Conservation (phyloP, 2,888 invertebrate species). For the Cryptocephalus primarius region DNA sequence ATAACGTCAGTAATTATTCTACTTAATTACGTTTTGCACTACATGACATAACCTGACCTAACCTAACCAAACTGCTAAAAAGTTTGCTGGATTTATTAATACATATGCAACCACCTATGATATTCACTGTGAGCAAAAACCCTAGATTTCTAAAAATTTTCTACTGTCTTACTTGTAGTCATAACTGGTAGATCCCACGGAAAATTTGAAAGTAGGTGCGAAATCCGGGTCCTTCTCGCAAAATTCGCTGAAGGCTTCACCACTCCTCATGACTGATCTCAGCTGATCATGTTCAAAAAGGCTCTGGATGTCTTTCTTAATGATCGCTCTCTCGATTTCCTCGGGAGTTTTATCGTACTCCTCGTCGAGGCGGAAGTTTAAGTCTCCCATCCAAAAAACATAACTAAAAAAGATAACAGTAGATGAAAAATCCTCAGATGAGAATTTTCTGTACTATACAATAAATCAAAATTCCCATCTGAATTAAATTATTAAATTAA, state of each 20-base stretch:
- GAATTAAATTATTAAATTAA: no score
- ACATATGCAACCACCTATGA: no score
- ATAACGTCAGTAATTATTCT: no score
- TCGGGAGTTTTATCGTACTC: slow-evolving; percentile 50
- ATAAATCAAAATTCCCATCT: no score
- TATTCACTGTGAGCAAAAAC: no score
- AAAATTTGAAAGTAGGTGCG: slow-evolving; percentile 81
- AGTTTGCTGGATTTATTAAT: no score
- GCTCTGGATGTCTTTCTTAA: slow-evolving; percentile 51
- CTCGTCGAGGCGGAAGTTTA: slow-evolving; percentile 73
- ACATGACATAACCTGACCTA: no score
- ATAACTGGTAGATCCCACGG: slow-evolving; percentile 62
- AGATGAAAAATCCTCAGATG: neutral
- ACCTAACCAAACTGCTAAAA: no score
- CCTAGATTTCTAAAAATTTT: no score
- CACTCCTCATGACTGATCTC: slow-evolving; percentile 53
- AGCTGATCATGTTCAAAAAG: slow-evolving; percentile 72
- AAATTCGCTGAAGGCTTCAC: slow-evolving; percentile 76
- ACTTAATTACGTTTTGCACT: no score
- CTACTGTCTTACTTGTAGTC: slow-evolving; percentile 56
- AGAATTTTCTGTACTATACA: no score
- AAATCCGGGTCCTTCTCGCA: slow-evolving; percentile 63
- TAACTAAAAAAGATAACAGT: slow-evolving; percentile 47
- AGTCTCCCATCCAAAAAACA: slow-evolving; percentile 85
- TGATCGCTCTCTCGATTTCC: slow-evolving; percentile 55